Evolutionary conservation across 1,140 invertebrate species (phyloP).

Genomic region (Ceratosolen solmsi): DNA sequence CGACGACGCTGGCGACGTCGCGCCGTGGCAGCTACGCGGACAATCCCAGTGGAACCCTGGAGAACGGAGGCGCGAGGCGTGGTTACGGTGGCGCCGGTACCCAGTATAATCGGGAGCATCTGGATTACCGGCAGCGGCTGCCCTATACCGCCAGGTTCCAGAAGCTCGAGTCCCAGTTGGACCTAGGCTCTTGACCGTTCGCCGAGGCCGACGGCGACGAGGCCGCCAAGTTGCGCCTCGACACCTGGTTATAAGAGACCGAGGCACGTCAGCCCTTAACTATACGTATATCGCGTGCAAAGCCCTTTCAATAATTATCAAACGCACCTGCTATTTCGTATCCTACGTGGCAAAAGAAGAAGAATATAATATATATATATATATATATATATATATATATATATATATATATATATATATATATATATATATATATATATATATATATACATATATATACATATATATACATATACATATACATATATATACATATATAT

Average conservation of each 20-base stretch:
- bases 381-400: too few species aligned
- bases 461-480: too few species aligned
- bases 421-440: too few species aligned
- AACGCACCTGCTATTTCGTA: conserved; percentile 5
- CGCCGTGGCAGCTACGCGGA: conserved; percentile 16
- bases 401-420: too few species aligned
- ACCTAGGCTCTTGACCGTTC: conserved; percentile 26
- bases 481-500: too few species aligned
- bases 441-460: too few species aligned
- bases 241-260: conserved; percentile 41
- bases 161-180: conserved; percentile 40
- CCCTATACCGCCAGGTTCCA: conserved; percentile 47
- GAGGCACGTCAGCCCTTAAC: not conserved
- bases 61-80: conserved; percentile 22
- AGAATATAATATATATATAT: too few species aligned
- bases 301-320: not conserved
- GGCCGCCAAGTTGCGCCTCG: not conserved
- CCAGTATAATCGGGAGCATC: not conserved
- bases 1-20: conserved; percentile 25
- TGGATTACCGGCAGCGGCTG: conserved; percentile 26
- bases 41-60: not conserved
- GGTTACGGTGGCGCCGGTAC: not conserved
- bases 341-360: not conserved
- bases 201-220: not conserved
- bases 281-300: conserved; percentile 6